Evolutionary conservation across 2,113 vertebrate genomes (phyloP).

Genomic region (Cercocebus atys): DNA sequence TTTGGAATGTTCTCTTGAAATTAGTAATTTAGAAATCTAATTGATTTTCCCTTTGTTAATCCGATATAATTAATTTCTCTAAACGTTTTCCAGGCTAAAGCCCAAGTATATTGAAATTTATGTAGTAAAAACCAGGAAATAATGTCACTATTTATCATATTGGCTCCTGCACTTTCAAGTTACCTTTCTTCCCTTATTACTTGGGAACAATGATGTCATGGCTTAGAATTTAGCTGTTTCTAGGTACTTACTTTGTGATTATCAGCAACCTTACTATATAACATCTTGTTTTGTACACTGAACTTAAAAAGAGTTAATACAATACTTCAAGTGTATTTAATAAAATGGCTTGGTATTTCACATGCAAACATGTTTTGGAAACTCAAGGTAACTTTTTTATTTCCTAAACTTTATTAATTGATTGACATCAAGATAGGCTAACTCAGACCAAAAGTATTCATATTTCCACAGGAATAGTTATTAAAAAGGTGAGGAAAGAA

Average conservation of each 20-base stretch:
- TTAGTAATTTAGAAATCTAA: neutral
- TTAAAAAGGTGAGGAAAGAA: neutral
- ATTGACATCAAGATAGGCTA: neutral
- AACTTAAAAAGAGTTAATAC: neutral
- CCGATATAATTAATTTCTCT: neutral
- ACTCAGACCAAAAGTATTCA: neutral
- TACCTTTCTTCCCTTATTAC: neutral
- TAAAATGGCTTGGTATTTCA: neutral
- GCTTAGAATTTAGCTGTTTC: constrained; percentile 30
- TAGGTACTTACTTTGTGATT: neutral
- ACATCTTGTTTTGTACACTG: neutral
- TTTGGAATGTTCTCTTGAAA: constrained; percentile 16
- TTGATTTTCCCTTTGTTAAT: neutral
- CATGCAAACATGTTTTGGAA: neutral
- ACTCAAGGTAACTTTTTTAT: neutral
- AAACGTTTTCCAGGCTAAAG: neutral
- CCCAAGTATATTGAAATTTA: neutral
- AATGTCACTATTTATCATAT: neutral
- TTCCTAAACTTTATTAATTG: neutral
- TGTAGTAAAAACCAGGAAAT: neutral
- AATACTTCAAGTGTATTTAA: neutral
- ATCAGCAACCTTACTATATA: neutral
- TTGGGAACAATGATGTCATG: neutral
- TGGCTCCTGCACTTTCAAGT: neutral
- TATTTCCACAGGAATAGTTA: neutral